Evolutionary conservation across 2,113 vertebrate species (phyloP), one percentile per base, ranked within the genome.

Genomic region (Camarhynchus parvulus): DNA sequence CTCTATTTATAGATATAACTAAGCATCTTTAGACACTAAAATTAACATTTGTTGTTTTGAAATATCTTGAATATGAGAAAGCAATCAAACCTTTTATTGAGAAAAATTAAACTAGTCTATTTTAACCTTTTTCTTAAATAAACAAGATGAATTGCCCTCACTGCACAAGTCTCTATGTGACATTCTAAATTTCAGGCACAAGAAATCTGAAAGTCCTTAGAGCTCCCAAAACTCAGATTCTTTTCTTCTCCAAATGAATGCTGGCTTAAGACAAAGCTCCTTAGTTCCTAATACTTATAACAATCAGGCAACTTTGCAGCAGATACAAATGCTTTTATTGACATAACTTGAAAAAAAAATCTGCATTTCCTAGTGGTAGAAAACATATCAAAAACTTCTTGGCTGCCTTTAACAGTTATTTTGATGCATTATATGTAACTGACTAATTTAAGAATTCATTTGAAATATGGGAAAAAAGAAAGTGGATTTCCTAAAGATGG

Each of bases 381-480:
- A 87, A n/a, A 15, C 3, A 12, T 46, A 4, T 55, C 16, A 90
- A 85, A 78, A 87, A 58, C 20, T 15, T 69, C 13, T 53, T 28
- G 3, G 2, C 11, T 89, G 13, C 21, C 4, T 66, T 63, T 80
- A 77, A 24, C 28, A 76, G n/a, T 11, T 17, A 53, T 13, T 87
- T 63, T 84, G 33, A 64, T 85, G 33, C 8, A 52, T 61, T 64
- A 33, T 18, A 25, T 31, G 17, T 42, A 76, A 33, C 13, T 61
- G 47, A 47, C 14, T 78, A 22, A 55, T 52, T 62, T 75, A 28
- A 59, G 16, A 74, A 79, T 72, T 91, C 10, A 68, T 35, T 5
- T 37, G 18, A 84, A 89, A 21, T 56, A 37, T 0, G 0, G 0
- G 9, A 24, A 82, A 63, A 72, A 84, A 56, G 33, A 31, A 85